phyloP scores from a whole-genome alignment of 2,797 vertebrate genomes.

The Telmatherina bonti region DNA sequence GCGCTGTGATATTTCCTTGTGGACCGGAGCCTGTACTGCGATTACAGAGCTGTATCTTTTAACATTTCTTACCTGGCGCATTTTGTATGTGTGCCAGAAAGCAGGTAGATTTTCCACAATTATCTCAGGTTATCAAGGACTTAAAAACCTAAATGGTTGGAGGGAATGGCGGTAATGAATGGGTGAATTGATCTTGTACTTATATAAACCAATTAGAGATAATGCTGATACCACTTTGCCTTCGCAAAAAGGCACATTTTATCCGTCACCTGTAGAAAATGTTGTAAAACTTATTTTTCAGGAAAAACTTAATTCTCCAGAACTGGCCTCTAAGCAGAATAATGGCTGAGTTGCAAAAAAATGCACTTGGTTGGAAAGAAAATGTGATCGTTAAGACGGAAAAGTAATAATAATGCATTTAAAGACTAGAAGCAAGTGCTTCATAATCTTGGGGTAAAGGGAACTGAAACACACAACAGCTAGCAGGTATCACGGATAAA shows the following conservation, averaged over 20 bases:
- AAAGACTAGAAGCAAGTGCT: slow-evolving; percentile 1
- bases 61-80: slow-evolving; percentile 22
- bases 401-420: background rate
- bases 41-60: slow-evolving; percentile 22
- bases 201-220: background rate
- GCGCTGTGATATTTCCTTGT: slow-evolving; percentile 25
- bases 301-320: background rate
- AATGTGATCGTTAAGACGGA: background rate
- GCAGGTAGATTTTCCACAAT: slow-evolving; percentile 38
- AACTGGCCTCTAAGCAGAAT: background rate
- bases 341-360: background rate
- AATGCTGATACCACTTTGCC: background rate
- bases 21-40: background rate
- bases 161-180: background rate
- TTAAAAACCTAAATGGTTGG: slow-evolving; percentile 11
- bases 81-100: slow-evolving; percentile 36
- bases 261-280: slow-evolving; percentile 3
- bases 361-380: background rate
- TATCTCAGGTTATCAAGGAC: slow-evolving; percentile 37
- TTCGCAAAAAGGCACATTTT: background rate
- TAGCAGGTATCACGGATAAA: background rate
- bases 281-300: background rate
- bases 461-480: background rate
- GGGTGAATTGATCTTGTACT: background rate
- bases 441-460: background rate